Conservation (phyloP, 92 coral and sea anemone genomes). For the Bergia sp. region DNA sequence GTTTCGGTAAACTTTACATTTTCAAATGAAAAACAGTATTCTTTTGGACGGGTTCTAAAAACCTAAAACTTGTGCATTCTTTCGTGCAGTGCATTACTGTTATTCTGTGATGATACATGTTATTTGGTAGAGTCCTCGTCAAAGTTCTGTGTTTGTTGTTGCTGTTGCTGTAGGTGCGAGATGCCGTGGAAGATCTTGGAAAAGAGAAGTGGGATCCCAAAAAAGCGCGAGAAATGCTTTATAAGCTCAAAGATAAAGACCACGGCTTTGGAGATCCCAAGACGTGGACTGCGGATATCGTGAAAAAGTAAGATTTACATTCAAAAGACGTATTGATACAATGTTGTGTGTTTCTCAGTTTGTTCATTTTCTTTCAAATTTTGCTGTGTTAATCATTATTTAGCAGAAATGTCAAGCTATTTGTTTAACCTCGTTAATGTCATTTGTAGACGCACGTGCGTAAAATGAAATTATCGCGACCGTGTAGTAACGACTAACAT, state of each 20-base stretch:
- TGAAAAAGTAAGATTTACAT: constrained; percentile 32
- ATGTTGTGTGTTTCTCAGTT: no score
- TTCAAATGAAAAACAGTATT: no score
- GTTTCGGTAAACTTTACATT: no score
- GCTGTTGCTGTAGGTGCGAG: constrained; percentile 36
- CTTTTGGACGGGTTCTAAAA: no score
- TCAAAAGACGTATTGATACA: background rate
- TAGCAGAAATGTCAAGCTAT: no score
- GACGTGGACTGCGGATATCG: constrained; percentile 56
- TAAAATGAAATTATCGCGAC: no score
- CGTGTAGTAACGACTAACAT: no score
- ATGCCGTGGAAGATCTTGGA: constrained; percentile 55
- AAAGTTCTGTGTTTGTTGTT: background rate
- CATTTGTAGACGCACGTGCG: no score
- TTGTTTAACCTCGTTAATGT: no score
- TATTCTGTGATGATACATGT: no score
- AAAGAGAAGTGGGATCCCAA: constrained; percentile 56
- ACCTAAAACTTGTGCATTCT: background rate
- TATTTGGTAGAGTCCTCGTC: background rate
- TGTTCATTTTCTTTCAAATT: background rate
- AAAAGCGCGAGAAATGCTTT: constrained; percentile 50
- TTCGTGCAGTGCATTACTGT: background rate
- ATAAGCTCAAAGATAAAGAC: constrained; percentile 45
- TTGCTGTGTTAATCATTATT: no score
- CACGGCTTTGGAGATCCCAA: constrained; percentile 54